A percentile compares a stretch with the other conserved stretches of the same genome.
phyloP scores from a whole-genome alignment of 1,140 invertebrate genomes.

The Pteromalus puparum region DNA sequence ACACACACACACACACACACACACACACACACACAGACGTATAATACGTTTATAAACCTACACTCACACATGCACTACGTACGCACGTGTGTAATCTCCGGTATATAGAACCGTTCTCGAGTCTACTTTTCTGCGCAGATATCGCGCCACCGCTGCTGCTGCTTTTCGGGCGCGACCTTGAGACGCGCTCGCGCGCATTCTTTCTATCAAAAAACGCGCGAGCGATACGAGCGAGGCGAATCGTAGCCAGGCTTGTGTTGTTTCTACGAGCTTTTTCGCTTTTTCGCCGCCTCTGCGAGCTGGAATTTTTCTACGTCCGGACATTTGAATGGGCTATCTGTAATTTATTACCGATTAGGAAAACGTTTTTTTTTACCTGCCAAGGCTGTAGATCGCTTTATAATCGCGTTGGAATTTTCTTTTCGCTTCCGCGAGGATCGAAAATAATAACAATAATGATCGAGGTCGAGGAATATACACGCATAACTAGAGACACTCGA shows the following conservation, averaged over 20 bases:
- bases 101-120: neutral
- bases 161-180: slow-evolving; percentile 37
- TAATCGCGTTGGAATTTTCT: neutral
- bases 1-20: no score
- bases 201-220: slow-evolving; percentile 40
- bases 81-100: slow-evolving; percentile 2
- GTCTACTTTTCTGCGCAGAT: neutral
- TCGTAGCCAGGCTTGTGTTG: neutral
- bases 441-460: no score
- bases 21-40: no score
- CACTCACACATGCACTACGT: neutral
- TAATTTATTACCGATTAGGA: neutral
- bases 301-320: slow-evolving; percentile 1
- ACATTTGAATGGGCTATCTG: neutral
- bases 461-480: no score
- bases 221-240: slow-evolving; percentile 29
- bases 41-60: no score
- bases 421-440: neutral
- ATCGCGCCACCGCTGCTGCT: neutral
- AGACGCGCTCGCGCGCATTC: slow-evolving; percentile 27
- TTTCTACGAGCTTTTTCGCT: neutral
- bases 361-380: neutral
- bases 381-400: neutral
- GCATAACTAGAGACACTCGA: no score
- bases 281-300: neutral